Percentiles rank a stretch among this genome's conserved stretches.
phyloP scores from a whole-genome alignment of 2,888 invertebrate species.

The Lasiommata megera region DNA sequence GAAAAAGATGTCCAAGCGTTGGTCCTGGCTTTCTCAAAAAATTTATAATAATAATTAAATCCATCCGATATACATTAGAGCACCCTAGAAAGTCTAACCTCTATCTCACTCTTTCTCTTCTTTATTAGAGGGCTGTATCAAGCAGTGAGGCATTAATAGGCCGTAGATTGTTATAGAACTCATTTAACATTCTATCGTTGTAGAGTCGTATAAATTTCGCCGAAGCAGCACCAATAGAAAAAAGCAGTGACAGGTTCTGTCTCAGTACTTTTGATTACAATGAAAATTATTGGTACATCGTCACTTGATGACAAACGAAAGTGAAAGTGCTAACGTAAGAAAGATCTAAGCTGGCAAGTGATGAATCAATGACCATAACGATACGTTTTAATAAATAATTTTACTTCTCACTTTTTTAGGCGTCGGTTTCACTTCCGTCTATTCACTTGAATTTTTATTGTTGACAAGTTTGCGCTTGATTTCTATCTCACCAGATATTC shows the following conservation, averaged over 20 bases:
- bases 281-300: slow-evolving; percentile 19
- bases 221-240: background rate
- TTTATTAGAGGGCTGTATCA: too few relatives aligned
- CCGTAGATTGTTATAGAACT: too few relatives aligned
- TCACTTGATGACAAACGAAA: slow-evolving; percentile 27
- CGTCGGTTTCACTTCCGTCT: slow-evolving; percentile 11
- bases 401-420: slow-evolving; percentile 1
- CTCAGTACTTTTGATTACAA: slow-evolving; percentile 14
- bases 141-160: too few relatives aligned
- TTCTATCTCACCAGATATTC: too few relatives aligned
- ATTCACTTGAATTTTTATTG: background rate
- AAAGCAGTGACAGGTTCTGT: slow-evolving; percentile 14
- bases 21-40: too few relatives aligned
- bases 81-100: too few relatives aligned
- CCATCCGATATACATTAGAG: too few relatives aligned
- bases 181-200: too few relatives aligned
- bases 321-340: slow-evolving; percentile 35
- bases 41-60: too few relatives aligned
- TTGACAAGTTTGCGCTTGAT: background rate
- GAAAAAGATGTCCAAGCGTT: too few relatives aligned
- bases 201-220: background rate
- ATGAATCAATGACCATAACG: slow-evolving; percentile 19
- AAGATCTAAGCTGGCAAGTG: slow-evolving; percentile 11
- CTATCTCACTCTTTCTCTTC: too few relatives aligned
- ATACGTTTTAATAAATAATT: slow-evolving; percentile 15